Evolutionary conservation across 1,140 invertebrate species (phyloP).

Genomic region (Nixonia krombeini): DNA sequence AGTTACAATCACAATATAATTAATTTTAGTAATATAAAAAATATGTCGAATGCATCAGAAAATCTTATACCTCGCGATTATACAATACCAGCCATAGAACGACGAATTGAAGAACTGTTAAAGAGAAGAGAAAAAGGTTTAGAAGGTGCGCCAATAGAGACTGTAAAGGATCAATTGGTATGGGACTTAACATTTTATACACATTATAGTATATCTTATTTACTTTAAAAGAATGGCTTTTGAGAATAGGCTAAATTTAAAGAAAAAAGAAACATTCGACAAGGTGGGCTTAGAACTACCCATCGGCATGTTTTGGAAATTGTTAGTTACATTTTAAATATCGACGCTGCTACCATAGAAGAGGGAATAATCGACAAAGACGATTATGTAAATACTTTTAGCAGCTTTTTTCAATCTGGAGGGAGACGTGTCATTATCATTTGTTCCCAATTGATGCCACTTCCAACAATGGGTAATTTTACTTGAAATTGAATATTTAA

Average conservation of each 20-base stretch:
- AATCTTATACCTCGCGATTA: slow-evolving; percentile 50
- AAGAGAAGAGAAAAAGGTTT: slow-evolving; percentile 45
- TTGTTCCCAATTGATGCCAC: slow-evolving; percentile 69
- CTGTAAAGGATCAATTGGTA: slow-evolving; percentile 51
- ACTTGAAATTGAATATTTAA: background rate
- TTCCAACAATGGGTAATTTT: slow-evolving; percentile 66
- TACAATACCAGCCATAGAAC: slow-evolving; percentile 53
- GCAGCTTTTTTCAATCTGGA: slow-evolving; percentile 69
- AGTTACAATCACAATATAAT: too few relatives aligned
- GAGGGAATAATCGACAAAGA: slow-evolving; percentile 78
- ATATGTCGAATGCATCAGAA: slow-evolving; percentile 30
- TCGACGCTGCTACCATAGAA: slow-evolving; percentile 73
- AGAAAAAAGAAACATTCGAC: slow-evolving; percentile 69
- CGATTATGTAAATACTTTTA: slow-evolving; percentile 74
- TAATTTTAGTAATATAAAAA: too few relatives aligned
- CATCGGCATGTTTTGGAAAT: slow-evolving; percentile 78
- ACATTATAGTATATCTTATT: slow-evolving; percentile 4
- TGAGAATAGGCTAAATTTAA: slow-evolving; percentile 69
- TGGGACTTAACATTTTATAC: slow-evolving; percentile 2
- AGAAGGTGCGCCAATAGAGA: slow-evolving; percentile 43
- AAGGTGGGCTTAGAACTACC: slow-evolving; percentile 70
- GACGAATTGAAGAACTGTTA: slow-evolving; percentile 52
- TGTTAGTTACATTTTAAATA: slow-evolving; percentile 73
- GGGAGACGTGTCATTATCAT: slow-evolving; percentile 71
- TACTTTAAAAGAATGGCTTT: background rate